These are phyloP conservation scores for Clitarchus hookeri DNA, from an alignment of 2,888 invertebrate species.

Conservation along the genomic window DNA sequence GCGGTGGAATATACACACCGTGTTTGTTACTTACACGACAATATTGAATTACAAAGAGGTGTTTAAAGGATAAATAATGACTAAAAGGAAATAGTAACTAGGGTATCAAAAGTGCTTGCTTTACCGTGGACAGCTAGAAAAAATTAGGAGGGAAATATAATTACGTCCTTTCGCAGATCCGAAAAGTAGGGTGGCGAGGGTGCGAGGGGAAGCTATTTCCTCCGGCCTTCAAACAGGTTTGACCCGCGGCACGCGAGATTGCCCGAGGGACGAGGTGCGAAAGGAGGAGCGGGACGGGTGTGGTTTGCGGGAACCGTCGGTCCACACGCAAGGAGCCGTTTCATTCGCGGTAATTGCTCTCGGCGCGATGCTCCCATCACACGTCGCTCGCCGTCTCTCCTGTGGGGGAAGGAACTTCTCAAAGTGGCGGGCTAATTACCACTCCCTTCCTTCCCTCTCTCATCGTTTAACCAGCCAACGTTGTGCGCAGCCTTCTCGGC, in stretches of 20 bases:
- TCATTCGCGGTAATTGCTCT: background rate
- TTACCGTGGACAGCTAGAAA: too few species aligned
- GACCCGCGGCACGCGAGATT: background rate
- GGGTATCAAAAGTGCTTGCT: too few species aligned
- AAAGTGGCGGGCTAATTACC: slow-evolving; percentile 9
- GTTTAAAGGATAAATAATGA: too few species aligned
- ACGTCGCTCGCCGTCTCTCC: background rate
- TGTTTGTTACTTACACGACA: too few species aligned
- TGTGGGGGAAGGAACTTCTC: slow-evolving; percentile 12
- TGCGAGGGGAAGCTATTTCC: background rate
- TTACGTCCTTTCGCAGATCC: too few species aligned
- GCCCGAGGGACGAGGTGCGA: background rate
- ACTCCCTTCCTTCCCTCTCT: background rate
- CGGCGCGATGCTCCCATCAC: background rate
- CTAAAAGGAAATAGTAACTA: too few species aligned
- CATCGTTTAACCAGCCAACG: background rate
- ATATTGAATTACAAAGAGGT: too few species aligned
- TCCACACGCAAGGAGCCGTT: background rate
- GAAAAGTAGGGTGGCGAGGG: background rate
- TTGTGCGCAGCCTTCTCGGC: background rate
- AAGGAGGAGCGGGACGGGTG: background rate
- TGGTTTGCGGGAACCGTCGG: background rate
- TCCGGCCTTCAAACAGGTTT: background rate
- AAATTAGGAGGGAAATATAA: too few species aligned
- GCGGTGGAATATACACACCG: too few species aligned